These are phyloP conservation scores for Patella pellucida DNA, from an alignment of 2,888 invertebrate genomes.

Conservation along the genomic window DNA sequence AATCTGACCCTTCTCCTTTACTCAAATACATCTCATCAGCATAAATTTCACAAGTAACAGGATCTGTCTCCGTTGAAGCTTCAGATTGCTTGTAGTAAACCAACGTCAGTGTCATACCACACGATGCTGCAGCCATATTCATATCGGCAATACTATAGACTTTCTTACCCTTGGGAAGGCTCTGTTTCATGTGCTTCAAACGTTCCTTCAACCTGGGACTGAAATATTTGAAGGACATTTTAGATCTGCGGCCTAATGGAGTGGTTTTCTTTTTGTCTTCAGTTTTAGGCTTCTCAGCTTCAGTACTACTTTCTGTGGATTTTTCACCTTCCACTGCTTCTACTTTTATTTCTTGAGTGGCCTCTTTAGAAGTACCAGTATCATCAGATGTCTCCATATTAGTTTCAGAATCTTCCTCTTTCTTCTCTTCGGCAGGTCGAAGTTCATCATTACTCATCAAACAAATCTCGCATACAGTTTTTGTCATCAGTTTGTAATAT, in stretches of 20 bases:
- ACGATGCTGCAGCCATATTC: slow-evolving; percentile 2
- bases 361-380: not conserved
- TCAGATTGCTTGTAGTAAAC: not conserved
- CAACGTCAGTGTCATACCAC: not conserved
- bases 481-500: not conserved
- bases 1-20: slow-evolving; percentile 1
- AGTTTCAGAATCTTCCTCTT: not conserved
- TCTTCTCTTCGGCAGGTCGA: not conserved
- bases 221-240: slow-evolving; percentile 8
- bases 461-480: not conserved
- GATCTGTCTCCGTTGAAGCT: not conserved
- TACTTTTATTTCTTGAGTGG: not conserved
- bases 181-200: not conserved
- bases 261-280: not conserved
- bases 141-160: slow-evolving; percentile 5
- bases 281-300: not conserved
- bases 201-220: not conserved
- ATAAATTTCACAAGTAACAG: not conserved
- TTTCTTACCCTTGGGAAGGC: slow-evolving; percentile 1
- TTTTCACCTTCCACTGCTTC: not conserved
- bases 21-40: slow-evolving; percentile 4
- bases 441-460: not conserved
- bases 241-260: not conserved
- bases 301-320: not conserved
- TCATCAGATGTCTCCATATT: slow-evolving; percentile 3